phyloP scores from a whole-genome alignment of 2,888 invertebrate species.

The Marasmarcha lunaedactyla region DNA sequence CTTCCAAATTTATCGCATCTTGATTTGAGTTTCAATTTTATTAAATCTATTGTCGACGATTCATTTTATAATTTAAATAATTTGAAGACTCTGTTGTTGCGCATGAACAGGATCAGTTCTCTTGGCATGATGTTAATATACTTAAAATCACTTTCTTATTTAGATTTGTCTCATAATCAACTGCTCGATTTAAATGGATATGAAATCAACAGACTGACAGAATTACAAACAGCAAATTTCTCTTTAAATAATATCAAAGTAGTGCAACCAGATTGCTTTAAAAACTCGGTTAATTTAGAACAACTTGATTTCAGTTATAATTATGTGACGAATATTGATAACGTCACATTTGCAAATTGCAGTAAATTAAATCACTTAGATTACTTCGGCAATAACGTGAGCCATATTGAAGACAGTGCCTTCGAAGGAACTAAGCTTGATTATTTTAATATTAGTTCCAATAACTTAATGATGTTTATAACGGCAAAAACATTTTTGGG shows the following conservation, averaged over 20 bases:
- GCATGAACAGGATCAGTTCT: constrained; percentile 30
- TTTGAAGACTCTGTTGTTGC: constrained; percentile 26
- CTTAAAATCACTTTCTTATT: constrained; percentile 27
- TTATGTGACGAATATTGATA: constrained; percentile 32
- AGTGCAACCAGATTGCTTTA: constrained; percentile 40
- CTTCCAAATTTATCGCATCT: constrained; percentile 26
- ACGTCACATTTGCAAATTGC: constrained; percentile 34
- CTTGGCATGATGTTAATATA: constrained; percentile 34
- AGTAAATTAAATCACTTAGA: constrained; percentile 30
- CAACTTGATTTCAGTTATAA: constrained; percentile 40
- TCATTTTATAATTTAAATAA: constrained; percentile 27
- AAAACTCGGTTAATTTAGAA: constrained; percentile 28
- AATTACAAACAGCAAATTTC: constrained; percentile 33
- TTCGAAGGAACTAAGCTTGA: constrained; percentile 31
- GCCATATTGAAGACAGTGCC: constrained; percentile 28
- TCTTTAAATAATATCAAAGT: constrained; percentile 36
- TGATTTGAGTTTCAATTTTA: constrained; percentile 33
- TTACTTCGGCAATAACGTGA: constrained; percentile 35
- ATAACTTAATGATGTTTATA: constrained; percentile 32
- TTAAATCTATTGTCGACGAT: constrained; percentile 28
- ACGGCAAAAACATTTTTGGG: constrained; percentile 33
- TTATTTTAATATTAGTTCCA: constrained; percentile 35
- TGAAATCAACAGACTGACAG: constrained; percentile 32
- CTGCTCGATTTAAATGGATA: constrained; percentile 29
- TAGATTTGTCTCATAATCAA: constrained; percentile 38